Evolutionary conservation across 2,113 vertebrate species (phyloP).

Genomic region (Larimichthys crocea): DNA sequence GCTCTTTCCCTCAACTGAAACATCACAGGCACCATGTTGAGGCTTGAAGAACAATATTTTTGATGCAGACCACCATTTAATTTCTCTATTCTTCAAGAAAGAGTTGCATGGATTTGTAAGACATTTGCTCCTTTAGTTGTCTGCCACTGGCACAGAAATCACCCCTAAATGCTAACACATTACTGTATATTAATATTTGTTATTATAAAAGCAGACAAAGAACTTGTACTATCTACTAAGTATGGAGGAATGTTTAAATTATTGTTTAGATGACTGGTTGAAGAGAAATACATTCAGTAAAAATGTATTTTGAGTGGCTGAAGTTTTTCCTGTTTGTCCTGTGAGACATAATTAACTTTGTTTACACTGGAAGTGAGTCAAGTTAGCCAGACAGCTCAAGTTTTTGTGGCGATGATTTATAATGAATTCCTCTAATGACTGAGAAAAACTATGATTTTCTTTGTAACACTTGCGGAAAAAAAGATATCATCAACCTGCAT

Average conservation of each 20-base stretch:
- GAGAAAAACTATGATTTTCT: not conserved
- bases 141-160: not conserved
- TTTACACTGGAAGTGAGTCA: conserved; percentile 29
- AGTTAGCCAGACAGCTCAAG: conserved; percentile 9
- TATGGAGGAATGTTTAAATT: not conserved
- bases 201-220: not conserved
- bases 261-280: conserved; percentile 1
- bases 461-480: not conserved
- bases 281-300: not conserved
- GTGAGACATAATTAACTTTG: conserved; percentile 37
- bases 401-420: conserved; percentile 1
- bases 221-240: not conserved
- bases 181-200: not conserved
- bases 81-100: not conserved
- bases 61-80: not conserved
- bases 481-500: not conserved
- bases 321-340: not conserved
- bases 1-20: not conserved
- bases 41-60: not conserved
- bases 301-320: not conserved
- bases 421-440: conserved; percentile 3
- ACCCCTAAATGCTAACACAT: not conserved
- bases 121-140: not conserved
- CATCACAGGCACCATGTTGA: not conserved
- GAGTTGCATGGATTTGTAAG: not conserved